Base-by-base conservation (phyloP, 2,888 invertebrate genomes). In the Tetrapedia diversipes region DNA sequence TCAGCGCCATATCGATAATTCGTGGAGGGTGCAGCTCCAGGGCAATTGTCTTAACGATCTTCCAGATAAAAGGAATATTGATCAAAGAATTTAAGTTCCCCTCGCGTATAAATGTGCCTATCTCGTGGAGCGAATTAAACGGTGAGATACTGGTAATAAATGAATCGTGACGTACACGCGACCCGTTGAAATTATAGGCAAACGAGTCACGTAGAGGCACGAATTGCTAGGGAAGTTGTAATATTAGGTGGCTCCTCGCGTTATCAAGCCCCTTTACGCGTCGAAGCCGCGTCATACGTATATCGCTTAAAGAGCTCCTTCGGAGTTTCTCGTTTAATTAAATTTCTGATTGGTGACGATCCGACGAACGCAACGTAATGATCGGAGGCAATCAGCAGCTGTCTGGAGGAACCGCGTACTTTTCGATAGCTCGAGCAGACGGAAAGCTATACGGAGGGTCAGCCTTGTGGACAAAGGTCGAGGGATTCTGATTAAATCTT, bases 341-440 rank as follows among this genome's bases (percentile, higher is more conserved):
- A 82, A 79, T 85, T 82, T 82, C 79, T 77, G 85, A 86, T 85
- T 82, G 80, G 79, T 79, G 75, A 79, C 77, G 80, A 82, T 80
- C 80, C 61, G 49, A n/a, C 65, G 72, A 70, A 66, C 69, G 77
- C 70, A 34, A 39, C 76, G 56, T 78, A 80, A 81, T 78, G 80
- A 83, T 70, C 43, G 57, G 49, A 22, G 65, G 71, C 68, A 80
- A 81, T 83, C 80, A 61, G 71, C 49, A n/a, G 60, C 51, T 11
- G 51, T 32, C 56, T 8, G 32, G 45, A 57, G 60, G 43, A 57
- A 39, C 39, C 47, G 37, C 69, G 67, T 59, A 72, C 77, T 75
- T 73, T 72, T 72, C 53, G 67, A 59, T 72, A 63, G 73, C 69
- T 60, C 66, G 51, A 49, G 57, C 57, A 59, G 64, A 72, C 65